phyloP scores from a whole-genome alignment of 2,888 invertebrate species.

The Platycheirus rosarum region DNA sequence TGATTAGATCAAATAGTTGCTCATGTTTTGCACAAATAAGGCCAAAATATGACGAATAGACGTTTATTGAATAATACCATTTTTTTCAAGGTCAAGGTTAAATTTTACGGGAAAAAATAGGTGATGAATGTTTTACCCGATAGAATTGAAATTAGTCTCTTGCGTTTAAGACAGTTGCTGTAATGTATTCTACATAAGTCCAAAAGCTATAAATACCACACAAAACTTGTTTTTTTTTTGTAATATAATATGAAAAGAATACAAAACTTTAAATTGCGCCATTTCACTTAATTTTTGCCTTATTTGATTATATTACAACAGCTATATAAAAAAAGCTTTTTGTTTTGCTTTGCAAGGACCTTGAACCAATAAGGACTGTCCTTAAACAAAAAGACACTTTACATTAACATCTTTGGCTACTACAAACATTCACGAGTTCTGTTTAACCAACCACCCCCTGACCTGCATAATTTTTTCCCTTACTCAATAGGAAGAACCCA shows the following conservation, averaged over 20 bases:
- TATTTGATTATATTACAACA: constrained; percentile 2
- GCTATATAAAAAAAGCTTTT: constrained; percentile 50
- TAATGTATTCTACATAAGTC: too few species aligned
- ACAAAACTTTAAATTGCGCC: constrained; percentile 52
- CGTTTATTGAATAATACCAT: too few species aligned
- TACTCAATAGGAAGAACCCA: neutral
- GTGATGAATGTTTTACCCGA: too few species aligned
- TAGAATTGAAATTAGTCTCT: too few species aligned
- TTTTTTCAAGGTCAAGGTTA: too few species aligned
- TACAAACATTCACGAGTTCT: constrained; percentile 11
- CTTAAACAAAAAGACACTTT: constrained; percentile 51
- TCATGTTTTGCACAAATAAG: too few species aligned
- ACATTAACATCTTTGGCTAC: constrained; percentile 24
- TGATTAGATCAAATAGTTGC: too few species aligned
- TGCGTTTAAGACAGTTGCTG: too few species aligned
- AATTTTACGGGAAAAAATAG: too few species aligned
- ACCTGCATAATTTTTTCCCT: neutral
- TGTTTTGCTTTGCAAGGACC: constrained; percentile 54
- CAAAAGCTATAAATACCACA: too few species aligned
- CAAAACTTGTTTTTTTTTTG: too few species aligned
- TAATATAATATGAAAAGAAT: constrained; percentile 8
- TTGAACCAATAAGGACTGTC: constrained; percentile 64
- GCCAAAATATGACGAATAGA: too few species aligned
- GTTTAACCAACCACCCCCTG: neutral
- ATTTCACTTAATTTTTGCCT: constrained; percentile 36